Evolutionary conservation across 2,888 invertebrate species (phyloP), one percentile per base, ranked within the genome.

Genomic region (Drosophila gaucha): DNA sequence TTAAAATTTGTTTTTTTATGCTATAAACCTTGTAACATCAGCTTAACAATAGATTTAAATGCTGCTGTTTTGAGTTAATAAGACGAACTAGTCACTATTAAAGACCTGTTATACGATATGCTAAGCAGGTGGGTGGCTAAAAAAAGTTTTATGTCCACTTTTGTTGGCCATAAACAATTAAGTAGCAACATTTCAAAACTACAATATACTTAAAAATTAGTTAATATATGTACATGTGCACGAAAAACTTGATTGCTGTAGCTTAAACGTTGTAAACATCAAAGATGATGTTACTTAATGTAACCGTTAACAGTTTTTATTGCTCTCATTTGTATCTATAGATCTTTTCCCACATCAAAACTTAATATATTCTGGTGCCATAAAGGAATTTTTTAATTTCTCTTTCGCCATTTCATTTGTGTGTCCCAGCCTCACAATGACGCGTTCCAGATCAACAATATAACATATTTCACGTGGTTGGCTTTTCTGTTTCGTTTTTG

Each of bases 361-460:
- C 31, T 52, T 26, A 47, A 66, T 60, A 67, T 62, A 57, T 51
- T 66, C 68, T 76, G 72, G 56, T 78, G 59, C 52, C 62, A 49
- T 57, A 67, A 58, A 55, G 73, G 73, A 28, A 52, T 57, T 78
- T 70, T 64, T 74, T 24, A 67, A 85, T 80, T 77, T 80, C 36
- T 58, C 52, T 58, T 68, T 66, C 66, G 78, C 75, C 60, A 68
- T 62, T 78, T 75, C 62, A 56, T 78, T 66, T 65, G 46, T 76
- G 52, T 60, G 67, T 43, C 46, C 75, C 63, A 74, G 33, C 36
- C 52, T 46, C 33, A 46, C 60, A 71, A 79, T 79, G 76, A 76
- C 58, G 47, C 49, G 47, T 49, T 57, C 75, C 74, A 76, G 50
- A 62, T 67, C 50, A 62, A 50, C 62, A 67, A 71, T 64, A 50